Percentiles rank a stretch among this genome's conserved stretches.
Evolutionary conservation across 1,140 invertebrate species (phyloP).

Genomic region (Drosophila kanapiae): DNA sequence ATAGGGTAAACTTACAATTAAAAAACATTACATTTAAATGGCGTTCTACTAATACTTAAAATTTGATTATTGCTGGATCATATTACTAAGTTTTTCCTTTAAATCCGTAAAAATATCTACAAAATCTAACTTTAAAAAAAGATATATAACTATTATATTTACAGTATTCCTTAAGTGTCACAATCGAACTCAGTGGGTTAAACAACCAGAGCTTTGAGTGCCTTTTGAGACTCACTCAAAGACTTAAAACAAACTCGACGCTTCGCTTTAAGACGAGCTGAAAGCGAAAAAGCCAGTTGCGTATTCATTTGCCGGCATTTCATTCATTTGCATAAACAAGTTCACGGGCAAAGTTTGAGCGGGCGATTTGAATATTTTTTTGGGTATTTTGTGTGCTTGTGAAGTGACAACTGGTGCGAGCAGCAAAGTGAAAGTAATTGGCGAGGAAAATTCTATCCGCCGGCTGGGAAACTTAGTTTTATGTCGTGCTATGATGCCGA

Average conservation of each 20-base stretch:
- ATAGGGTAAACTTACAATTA: no score
- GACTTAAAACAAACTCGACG: constrained; percentile 23
- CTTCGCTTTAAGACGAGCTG: constrained; percentile 8
- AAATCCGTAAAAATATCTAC: no score
- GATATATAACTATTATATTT: not conserved
- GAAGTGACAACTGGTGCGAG: constrained; percentile 50
- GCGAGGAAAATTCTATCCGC: constrained; percentile 14
- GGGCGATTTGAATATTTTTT: constrained; percentile 64
- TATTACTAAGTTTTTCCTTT: no score
- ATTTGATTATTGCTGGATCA: no score
- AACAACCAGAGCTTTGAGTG: constrained; percentile 30
- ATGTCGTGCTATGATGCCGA: constrained; percentile 4
- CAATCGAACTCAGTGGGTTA: constrained; percentile 31
- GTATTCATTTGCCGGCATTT: constrained; percentile 56
- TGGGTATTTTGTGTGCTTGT: constrained; percentile 13
- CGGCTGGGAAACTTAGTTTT: constrained; percentile 12
- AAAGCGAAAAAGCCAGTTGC: constrained; percentile 30
- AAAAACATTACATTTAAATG: no score
- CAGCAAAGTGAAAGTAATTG: constrained; percentile 59
- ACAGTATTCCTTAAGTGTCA: not conserved
- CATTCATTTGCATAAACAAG: constrained; percentile 76
- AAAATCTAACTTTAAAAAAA: no score
- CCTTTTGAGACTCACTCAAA: constrained; percentile 20
- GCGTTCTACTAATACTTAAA: no score
- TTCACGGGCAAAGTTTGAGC: constrained; percentile 76